Evolutionary conservation across 2,888 invertebrate species (phyloP), one percentile per base, ranked within the genome.

Genomic region (Cephus sareptanus): DNA sequence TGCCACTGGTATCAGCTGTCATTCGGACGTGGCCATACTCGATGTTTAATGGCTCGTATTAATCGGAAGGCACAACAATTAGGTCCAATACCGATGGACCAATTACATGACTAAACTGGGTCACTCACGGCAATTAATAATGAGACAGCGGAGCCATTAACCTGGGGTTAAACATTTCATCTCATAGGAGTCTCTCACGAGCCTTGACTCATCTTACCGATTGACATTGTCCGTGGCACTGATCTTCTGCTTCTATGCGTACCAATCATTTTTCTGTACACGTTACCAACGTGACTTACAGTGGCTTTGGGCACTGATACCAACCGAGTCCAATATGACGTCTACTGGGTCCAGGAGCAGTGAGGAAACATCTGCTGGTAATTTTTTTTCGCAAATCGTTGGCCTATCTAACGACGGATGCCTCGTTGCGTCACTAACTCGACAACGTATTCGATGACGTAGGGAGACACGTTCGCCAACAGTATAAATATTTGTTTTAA

Each of bases 1-100:
- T 82, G 81, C 83, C 83, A 80, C 34, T 73, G 80, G 75, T 83
- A 83, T 84, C 85, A 79, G 79, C 75, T 75, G 80, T 77, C 77
- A 70, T 34, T 31, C 12, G 75, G 75, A 75, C 81, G 75, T 83
- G 78, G 78, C 80, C 85, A 80, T 83, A 83, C 79, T 73, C 75
- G 75, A 79, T 82, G 79, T 76, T 81, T 87, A 87, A 87, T 85
- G 86, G 87, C 81, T 81, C 77, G 80, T 83, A 86, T 86, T 84
- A 87, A 87, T 85, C 84, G 83, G 69, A 34, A 73, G 73, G 76
- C 56, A 40, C 69, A 73, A 71, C 73, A 69, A 31, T 40, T 69
- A 69, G 76, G 79, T 80, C 80, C 80, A 84, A 84, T 81, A 83
- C 80, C 83, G 79, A 79, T 79, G 75, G 80, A 80, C 81, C 83